Evolutionary conservation across 2,113 vertebrate genomes (phyloP).

Genomic region (Pseudolaguvia tuberculata): DNA sequence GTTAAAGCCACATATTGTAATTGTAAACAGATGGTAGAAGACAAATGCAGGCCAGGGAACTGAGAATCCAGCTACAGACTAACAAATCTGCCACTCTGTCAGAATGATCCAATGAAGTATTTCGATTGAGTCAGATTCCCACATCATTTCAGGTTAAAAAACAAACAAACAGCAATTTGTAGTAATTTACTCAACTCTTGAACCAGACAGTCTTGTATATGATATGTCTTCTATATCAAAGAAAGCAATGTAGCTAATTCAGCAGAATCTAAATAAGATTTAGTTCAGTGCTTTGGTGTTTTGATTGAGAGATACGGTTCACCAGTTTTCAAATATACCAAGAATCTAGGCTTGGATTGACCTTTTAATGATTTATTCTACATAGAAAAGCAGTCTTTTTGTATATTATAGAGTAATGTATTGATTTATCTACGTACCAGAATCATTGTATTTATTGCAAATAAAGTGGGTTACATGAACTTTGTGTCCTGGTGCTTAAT

Average conservation of each 20-base stretch:
- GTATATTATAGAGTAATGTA: no score
- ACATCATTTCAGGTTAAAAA: slow-evolving; percentile 33
- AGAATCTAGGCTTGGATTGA: no score
- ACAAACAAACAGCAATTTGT: not conserved
- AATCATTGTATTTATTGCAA: no score
- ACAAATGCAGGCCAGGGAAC: slow-evolving; percentile 47
- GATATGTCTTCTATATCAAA: not conserved
- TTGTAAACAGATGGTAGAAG: slow-evolving; percentile 52
- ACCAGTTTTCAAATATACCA: no score
- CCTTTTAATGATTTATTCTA: no score
- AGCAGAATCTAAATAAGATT: not conserved
- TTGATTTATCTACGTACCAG: no score
- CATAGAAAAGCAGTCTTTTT: no score
- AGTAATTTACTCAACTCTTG: not conserved
- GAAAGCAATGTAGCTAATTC: not conserved
- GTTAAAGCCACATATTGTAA: slow-evolving; percentile 15
- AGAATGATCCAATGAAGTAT: slow-evolving; percentile 54
- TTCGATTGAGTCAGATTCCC: slow-evolving; percentile 14
- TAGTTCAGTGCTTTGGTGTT: no score
- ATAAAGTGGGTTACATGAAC: no score
- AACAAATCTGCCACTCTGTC: slow-evolving; percentile 49
- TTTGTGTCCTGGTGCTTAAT: no score
- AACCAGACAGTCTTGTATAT: not conserved
- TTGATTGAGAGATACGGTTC: no score
- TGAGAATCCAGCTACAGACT: slow-evolving; percentile 49